Base-by-base conservation (phyloP, 2,888 invertebrate species). In the Cryptus viduatorius region DNA sequence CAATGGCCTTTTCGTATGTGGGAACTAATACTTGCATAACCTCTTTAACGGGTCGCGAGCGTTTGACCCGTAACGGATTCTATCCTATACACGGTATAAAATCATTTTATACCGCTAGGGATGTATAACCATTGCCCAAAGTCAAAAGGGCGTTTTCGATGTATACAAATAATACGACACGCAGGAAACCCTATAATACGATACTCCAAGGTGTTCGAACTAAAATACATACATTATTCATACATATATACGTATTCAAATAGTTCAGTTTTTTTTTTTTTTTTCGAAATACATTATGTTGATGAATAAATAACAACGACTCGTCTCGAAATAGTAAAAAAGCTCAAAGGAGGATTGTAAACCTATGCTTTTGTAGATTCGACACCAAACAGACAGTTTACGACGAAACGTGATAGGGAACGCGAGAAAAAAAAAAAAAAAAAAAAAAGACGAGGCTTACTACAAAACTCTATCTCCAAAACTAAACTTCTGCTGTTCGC, bases 301-400 rank as follows among this genome's bases (percentile, higher is more conserved):
- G 50, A 68, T 68, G 50, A 68, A 48, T 68, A 14, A 68, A 16
- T 16, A 68, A 68, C 50, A 42, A 46, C 8, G 68, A 1, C 14
- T 19, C 46, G 14, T 16, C 29, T 19, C 3, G 8, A 4, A 19
- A 24, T 19, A 8, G 37, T 10, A 56, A 19, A 56, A 24, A 56
- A 56, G 24, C 24, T 56, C 56, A 10, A 4, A 19, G 37, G 16
- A 29, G 29, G 19, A 37, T 53, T 56, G 53, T 56, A 56, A 37
- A 48, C 44, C 29, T 53, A 68, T 31, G 68, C 78, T 56, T 8
- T 8, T 16, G 78, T 56, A 44, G 48, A 48, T 59, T 78, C 68
- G 24, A 44, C 44, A 24, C 4, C 50, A 14, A 50, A 12, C 14
- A 16, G n/a, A 19, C 14, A 46, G 42, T 50, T 12, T n/a, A 37